A percentile compares a stretch with the other conserved stretches of the same genome.
phyloP scores from a whole-genome alignment of 2,888 invertebrate genomes.

The Lasius fuliginosus region DNA sequence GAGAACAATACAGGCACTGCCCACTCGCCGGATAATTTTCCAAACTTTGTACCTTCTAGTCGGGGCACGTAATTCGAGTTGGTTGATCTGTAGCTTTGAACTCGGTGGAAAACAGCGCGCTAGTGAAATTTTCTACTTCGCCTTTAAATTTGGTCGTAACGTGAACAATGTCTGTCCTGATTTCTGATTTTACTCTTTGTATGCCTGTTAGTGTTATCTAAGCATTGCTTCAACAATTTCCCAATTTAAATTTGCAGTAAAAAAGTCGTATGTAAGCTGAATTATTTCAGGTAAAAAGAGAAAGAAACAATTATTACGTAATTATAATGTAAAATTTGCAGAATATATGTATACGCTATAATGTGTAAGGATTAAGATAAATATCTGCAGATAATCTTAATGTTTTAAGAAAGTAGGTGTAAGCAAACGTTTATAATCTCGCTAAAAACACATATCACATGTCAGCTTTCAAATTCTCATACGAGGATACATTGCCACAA shows the following conservation, averaged over 20 bases:
- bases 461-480: background rate
- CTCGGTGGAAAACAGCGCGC: slow-evolving; percentile 65
- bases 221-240: background rate
- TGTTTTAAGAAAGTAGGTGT: background rate
- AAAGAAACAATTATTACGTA: background rate
- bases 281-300: background rate
- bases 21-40: slow-evolving; percentile 66
- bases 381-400: background rate
- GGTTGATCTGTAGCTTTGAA: slow-evolving; percentile 73
- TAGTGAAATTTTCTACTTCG: slow-evolving; percentile 64
- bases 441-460: background rate
- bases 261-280: background rate
- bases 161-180: slow-evolving; percentile 4
- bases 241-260: background rate
- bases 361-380: background rate
- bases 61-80: slow-evolving; percentile 73
- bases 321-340: background rate
- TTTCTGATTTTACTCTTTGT: slow-evolving; percentile 32
- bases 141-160: slow-evolving; percentile 44
- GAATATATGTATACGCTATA: background rate
- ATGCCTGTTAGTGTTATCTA: background rate
- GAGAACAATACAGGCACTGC: slow-evolving; percentile 57
- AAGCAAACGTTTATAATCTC: slow-evolving; percentile 9
- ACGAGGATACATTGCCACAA: background rate
- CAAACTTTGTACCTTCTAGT: slow-evolving; percentile 73